Base-by-base conservation (phyloP, 1,140 invertebrate genomes). In the Charaxes varanes region DNA sequence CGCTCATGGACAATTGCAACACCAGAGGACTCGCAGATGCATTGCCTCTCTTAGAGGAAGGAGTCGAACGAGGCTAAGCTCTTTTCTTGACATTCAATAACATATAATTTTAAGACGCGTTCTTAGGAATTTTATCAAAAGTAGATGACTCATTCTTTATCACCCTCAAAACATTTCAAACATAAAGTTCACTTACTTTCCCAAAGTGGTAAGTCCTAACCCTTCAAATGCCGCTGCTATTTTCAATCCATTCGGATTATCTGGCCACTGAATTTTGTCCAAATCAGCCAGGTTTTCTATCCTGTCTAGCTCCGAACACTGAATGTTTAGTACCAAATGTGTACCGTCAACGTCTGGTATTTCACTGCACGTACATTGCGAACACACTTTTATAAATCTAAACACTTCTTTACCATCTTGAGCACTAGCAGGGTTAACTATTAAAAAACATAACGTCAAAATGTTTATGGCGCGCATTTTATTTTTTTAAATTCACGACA, bases 341-440 rank as follows among this genome's bases (percentile, higher is more conserved):
- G 65, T 71, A 12, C 62, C 65, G 30, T 80, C 70, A 3, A 71
- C 48, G 37, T 80, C 72, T 5, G 62, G 58, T 43, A 78, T 80
- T 61, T 83, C 79, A 77, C 79, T 79, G 50, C 76, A 80, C 53
- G 70, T 73, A 55, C 79, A 83, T 47, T 70, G 51, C 15, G 62
- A 62, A 63, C 72, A 73, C 41, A 82, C 36, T 52, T 68, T 74
- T 54, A 74, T 67, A 24, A 68, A 49, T 56, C 54, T 67, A 27
- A 43, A 44, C 43, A 63, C 50, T 55, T 54, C 48, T 28, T 47
- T 36, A 24, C 65, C 53, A 16, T 68, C 56, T 28, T 77, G 66
- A 19, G 59, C 52, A 17, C 19, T 50, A 6, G 34, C 50, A 31
- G 32, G 23, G 34, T 68, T 51, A 28, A 48, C 61, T 59, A 70